Conservation (phyloP, 92 coral and sea anemone genomes). For the Siderastrea siderea region DNA sequence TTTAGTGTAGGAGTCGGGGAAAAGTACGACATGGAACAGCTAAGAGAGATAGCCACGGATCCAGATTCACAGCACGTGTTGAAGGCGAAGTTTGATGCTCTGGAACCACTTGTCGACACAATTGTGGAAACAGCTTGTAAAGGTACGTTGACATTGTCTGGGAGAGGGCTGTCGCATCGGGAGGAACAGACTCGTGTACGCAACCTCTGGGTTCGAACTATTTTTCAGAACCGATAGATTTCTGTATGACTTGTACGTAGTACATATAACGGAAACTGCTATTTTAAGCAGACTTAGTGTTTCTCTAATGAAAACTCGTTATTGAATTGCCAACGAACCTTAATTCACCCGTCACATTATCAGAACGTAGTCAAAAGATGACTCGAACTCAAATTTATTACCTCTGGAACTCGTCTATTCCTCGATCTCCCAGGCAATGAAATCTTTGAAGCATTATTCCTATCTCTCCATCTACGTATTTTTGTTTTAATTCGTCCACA, state of each 20-base stretch:
- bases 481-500: no score
- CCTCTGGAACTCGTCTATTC: no score
- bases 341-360: no score
- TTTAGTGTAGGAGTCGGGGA: constrained; percentile 80
- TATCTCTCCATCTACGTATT: no score
- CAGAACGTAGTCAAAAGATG: no score
- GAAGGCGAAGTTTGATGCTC: constrained; percentile 63
- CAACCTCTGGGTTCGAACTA: no score
- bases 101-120: constrained; percentile 54
- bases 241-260: background rate
- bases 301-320: background rate
- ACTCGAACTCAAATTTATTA: no score
- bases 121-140: constrained; percentile 76
- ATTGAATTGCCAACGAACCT: background rate
- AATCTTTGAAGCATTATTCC: no score
- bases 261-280: background rate
- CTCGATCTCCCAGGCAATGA: no score
- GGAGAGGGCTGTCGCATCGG: no score
- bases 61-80: constrained; percentile 87
- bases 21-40: constrained; percentile 44
- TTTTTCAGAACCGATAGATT: background rate
- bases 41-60: constrained; percentile 87
- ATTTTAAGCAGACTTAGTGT: no score
- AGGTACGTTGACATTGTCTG: constrained; percentile 38
- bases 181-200: no score